These are phyloP conservation scores for Myzus persicae DNA, from an alignment of 1,140 invertebrate species.

Conservation along the genomic window DNA sequence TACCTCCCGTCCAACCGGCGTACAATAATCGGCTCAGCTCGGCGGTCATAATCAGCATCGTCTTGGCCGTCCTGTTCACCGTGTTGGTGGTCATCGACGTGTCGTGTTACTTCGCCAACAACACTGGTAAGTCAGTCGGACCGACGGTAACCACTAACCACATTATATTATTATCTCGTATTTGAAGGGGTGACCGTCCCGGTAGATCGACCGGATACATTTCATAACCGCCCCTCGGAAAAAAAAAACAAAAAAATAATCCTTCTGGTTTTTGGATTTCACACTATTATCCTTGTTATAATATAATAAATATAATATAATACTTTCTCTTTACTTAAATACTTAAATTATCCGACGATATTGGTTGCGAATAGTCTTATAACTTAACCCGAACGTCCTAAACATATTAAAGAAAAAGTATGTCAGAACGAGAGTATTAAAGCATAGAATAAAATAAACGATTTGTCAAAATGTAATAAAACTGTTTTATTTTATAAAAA, in stretches of 20 bases:
- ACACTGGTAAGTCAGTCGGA: constrained; percentile 65
- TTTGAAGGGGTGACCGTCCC: neutral
- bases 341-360: too few species aligned
- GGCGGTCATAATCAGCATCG: constrained; percentile 79
- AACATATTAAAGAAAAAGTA: too few species aligned
- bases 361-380: too few species aligned
- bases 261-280: neutral
- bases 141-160: neutral
- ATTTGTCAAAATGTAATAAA: too few species aligned
- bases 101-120: constrained; percentile 74
- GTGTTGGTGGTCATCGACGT: constrained; percentile 81
- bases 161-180: neutral
- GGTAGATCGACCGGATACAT: neutral
- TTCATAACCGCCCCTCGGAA: neutral
- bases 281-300: neutral
- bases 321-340: neutral
- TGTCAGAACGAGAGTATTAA: too few species aligned
- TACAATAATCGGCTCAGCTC: constrained; percentile 69
- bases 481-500: too few species aligned
- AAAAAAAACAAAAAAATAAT: neutral
- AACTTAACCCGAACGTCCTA: too few species aligned
- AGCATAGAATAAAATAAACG: too few species aligned
- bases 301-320: too few species aligned
- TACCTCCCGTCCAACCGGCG: constrained; percentile 10
- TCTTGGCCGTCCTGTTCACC: constrained; percentile 76